Base-by-base conservation (phyloP, 1,140 invertebrate species). In the Armadillidium nasatum region DNA sequence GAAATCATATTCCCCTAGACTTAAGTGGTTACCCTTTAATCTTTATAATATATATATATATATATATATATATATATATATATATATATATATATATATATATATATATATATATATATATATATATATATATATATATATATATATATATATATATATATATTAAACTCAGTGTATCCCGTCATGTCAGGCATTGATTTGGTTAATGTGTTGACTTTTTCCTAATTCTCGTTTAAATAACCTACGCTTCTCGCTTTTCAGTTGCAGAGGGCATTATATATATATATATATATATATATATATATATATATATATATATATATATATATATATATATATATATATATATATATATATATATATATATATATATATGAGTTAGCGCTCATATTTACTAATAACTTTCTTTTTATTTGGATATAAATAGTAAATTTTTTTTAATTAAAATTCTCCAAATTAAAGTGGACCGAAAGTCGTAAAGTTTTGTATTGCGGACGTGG, bases 111-210 rank as follows among this genome's bases (percentile, higher is more conserved):
- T 23, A 22, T 21, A 70, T 21, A 70, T 23, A 70, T 23, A 70
- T 21, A 22, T 23, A 70, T 19, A 69, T 21, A 19, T 21, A 69
- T 19, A 69, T 21, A 69, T 10, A 19, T 21, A 69, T 69, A 69
- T 23, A 69, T 23, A 69, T 69, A 69, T 23, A 69, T 23, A 69
- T 69, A 69, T 69, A 69, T 69, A 69, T 69, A 23, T 23, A 69
- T 69, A 23, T 69, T n/a, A n/a, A n/a, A n/a, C n/a, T n/a, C n/a
- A n/a, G n/a, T n/a, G n/a, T n/a, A n/a, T n/a, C n/a, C n/a, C n/a
- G n/a, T n/a, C n/a, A n/a, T n/a, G n/a, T n/a, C n/a, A n/a, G n/a
- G n/a, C n/a, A n/a, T n/a, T n/a, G n/a, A n/a, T n/a, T n/a, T n/a
- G n/a, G n/a, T n/a, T n/a, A n/a, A n/a, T n/a, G n/a, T n/a, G n/a